Evolutionary conservation across 2,797 vertebrate species (phyloP).

Genomic region (Neosilurus hyrtlii): DNA sequence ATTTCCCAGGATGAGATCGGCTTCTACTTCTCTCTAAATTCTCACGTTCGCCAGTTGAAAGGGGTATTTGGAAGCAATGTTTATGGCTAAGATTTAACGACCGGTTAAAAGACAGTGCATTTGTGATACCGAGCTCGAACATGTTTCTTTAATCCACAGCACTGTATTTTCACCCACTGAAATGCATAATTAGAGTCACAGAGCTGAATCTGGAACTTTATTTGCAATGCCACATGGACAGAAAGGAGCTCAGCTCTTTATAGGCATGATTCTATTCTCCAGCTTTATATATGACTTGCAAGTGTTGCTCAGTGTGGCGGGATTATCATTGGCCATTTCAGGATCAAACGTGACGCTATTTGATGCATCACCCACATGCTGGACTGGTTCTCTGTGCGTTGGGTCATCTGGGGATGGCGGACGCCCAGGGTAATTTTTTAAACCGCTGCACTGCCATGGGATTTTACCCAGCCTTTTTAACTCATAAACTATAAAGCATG

Average conservation of each 20-base stretch:
- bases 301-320: conserved; percentile 57
- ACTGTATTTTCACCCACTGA: conserved; percentile 50
- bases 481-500: conserved; percentile 29
- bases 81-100: conserved; percentile 16
- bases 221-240: conserved; percentile 57
- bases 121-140: conserved; percentile 27
- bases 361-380: conserved; percentile 65
- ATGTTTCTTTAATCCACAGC: conserved; percentile 19
- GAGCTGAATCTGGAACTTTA: conserved; percentile 47
- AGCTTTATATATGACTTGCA: conserved; percentile 52
- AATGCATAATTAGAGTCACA: conserved; percentile 44
- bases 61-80: neutral
- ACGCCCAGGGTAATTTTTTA: conserved; percentile 59
- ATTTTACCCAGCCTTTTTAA: conserved; percentile 51
- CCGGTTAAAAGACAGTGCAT: neutral
- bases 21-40: neutral
- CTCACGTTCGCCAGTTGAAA: conserved; percentile 6
- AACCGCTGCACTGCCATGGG: conserved; percentile 54
- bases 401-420: conserved; percentile 52
- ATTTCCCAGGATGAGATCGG: neutral
- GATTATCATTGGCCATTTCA: conserved; percentile 60
- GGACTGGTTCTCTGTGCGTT: conserved; percentile 36
- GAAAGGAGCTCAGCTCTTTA: conserved; percentile 46
- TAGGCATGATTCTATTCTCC: conserved; percentile 56
- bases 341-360: conserved; percentile 52